A percentile compares a stretch with the other conserved stretches of the same genome.
Conservation (phyloP, 2,888 invertebrate genomes). For the Caradrina clavipalpis region DNA sequence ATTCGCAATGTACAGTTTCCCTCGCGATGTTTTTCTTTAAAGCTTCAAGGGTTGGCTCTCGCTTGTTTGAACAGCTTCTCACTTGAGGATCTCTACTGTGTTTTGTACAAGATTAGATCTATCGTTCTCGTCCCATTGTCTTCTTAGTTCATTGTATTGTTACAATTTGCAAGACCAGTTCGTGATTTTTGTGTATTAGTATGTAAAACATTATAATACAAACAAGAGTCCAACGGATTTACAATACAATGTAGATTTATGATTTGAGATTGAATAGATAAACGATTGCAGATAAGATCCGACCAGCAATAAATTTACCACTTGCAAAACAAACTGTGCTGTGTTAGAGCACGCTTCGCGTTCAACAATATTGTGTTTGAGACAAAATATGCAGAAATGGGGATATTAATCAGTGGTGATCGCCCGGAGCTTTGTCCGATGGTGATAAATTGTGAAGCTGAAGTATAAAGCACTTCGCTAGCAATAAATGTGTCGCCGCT, state of each 20-base stretch:
- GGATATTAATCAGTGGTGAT: slow-evolving; percentile 56
- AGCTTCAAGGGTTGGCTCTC: slow-evolving; percentile 8
- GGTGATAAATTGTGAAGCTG: slow-evolving; percentile 34
- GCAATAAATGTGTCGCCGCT: slow-evolving; percentile 31
- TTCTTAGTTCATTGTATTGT: slow-evolving; percentile 33
- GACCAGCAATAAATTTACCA: slow-evolving; percentile 59
- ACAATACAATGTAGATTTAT: slow-evolving; percentile 60
- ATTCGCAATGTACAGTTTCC: slow-evolving; percentile 45
- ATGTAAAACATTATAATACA: slow-evolving; percentile 52
- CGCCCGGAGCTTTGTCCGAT: slow-evolving; percentile 38
- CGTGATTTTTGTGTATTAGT: slow-evolving; percentile 52
- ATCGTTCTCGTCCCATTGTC: not conserved
- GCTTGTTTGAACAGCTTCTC: slow-evolving; percentile 4
- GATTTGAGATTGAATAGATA: slow-evolving; percentile 61
- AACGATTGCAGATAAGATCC: slow-evolving; percentile 61
- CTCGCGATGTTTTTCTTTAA: slow-evolving; percentile 36
- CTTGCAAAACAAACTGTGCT: slow-evolving; percentile 61
- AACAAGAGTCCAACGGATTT: slow-evolving; percentile 50
- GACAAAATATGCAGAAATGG: slow-evolving; percentile 52
- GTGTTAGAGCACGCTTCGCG: slow-evolving; percentile 60
- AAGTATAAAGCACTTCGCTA: slow-evolving; percentile 30
- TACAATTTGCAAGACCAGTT: slow-evolving; percentile 36
- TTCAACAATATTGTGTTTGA: slow-evolving; percentile 54
- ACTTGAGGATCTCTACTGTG: slow-evolving; percentile 17
- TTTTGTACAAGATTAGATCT: slow-evolving; percentile 8